Base-by-base conservation (phyloP, 2,797 vertebrate species). In the Acrossocheilus wenchowensis region DNA sequence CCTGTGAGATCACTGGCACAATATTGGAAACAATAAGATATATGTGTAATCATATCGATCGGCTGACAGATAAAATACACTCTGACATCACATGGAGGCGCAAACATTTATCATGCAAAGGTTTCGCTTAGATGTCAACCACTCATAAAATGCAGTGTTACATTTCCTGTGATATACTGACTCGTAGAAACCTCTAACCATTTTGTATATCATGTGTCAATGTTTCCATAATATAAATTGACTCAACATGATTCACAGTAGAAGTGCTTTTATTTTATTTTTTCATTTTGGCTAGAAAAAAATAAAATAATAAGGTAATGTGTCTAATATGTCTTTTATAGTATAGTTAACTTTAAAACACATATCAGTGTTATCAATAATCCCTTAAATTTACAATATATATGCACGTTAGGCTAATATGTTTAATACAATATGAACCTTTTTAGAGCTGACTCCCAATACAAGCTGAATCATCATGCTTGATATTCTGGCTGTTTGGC, bases 1-100 rank as follows among this genome's bases (percentile, higher is more conserved):
- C 30, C 43, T 78, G 50, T 83, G 14, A 81, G 64, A 39, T 78
- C 83, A 73, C 64, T 48, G 7, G 39, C 39, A 45, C 66, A 68
- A 43, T 78, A 84, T 48, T 48, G 48, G 41, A 78, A 81, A 77
- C 57, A 75, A 87, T 78, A 54, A 83, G 74, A 80, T 48, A 78
- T 87, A 82, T 85, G 52, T 66, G 84, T 81, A 81, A 90, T 87
- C 62, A 39, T 78, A 88, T 88, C 34, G 83, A 90, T 87, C 64
- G 71, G 48, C 23, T 68, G 50, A 72, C 50, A 30, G 43, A 82
- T 80, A 66, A 85, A 74, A 85, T 78, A 83, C 34, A 30, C 10
- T 71, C 41, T 82, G 74, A 57, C 39, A 75, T 50, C 10, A 72
- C 72, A 84, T 19, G 52, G 72, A 84, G 54, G 78, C 34, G 34